A percentile compares a stretch with the other conserved stretches of the same genome.
Evolutionary conservation across 2,113 vertebrate genomes (phyloP).

Genomic region (human (Homo sapiens)): GRCh38 chr16:26488001-26488500

Average conservation of each 20-base stretch:
- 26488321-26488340: not conserved
- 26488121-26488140: not conserved
- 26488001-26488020: not conserved
- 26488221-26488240: not conserved
- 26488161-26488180: not conserved
- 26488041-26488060: not conserved
- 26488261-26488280: not conserved
- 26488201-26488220: not conserved
- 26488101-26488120: not conserved
- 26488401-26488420: not conserved
- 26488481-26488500: not conserved
- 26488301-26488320: not conserved
- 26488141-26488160: not conserved
- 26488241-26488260: not conserved
- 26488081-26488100: not conserved
- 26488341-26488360: not conserved
- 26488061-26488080: not conserved
- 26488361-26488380: not conserved
- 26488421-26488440: too few relatives aligned
- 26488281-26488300: too few relatives aligned
- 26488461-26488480: not conserved
- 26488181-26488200: not conserved
- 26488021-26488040: not conserved
- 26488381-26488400: not conserved
- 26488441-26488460: not conserved